phyloP scores from a whole-genome alignment of 2,888 invertebrate genomes.

The Neria commutata region DNA sequence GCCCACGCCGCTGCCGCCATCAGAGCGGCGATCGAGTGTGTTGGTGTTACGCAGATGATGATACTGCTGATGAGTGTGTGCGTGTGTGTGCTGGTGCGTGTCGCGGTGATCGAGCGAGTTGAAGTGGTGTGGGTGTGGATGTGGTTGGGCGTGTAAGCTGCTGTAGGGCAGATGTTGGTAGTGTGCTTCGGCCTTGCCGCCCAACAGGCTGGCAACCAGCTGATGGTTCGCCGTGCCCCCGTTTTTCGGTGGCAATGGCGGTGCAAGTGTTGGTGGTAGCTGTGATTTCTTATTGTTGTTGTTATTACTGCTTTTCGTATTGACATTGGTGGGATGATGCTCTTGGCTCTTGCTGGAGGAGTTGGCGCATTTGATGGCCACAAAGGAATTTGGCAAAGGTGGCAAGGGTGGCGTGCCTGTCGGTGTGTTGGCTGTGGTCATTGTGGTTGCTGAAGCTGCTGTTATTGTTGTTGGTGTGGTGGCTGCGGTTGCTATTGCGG shows the following conservation, averaged over 20 bases:
- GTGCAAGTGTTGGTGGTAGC: constrained; percentile 28
- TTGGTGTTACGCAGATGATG: constrained; percentile 38
- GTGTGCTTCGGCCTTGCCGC: constrained; percentile 36
- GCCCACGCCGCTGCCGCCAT: not conserved
- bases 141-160: constrained; percentile 27
- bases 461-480: constrained; percentile 31
- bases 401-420: constrained; percentile 54
- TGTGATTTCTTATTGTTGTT: constrained; percentile 38
- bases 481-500: constrained; percentile 24
- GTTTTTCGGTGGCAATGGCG: constrained; percentile 51
- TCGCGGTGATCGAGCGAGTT: constrained; percentile 49
- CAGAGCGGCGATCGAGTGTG: constrained; percentile 44
- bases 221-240: constrained; percentile 34
- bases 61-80: constrained; percentile 8
- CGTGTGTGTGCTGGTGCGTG: constrained; percentile 23
- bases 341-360: not conserved
- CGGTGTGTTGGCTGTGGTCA: constrained; percentile 38
- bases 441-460: constrained; percentile 40
- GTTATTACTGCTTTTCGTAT: constrained; percentile 33
- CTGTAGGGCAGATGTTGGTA: constrained; percentile 41
- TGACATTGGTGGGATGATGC: constrained; percentile 10
- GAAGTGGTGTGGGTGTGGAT: constrained; percentile 43
- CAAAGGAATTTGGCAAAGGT: constrained; percentile 52
- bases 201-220: constrained; percentile 13
- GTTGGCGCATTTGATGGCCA: constrained; percentile 45